Evolutionary conservation across 2,888 invertebrate species (phyloP), one percentile per base, ranked within the genome.

Genomic region (Xylota sylvarum): DNA sequence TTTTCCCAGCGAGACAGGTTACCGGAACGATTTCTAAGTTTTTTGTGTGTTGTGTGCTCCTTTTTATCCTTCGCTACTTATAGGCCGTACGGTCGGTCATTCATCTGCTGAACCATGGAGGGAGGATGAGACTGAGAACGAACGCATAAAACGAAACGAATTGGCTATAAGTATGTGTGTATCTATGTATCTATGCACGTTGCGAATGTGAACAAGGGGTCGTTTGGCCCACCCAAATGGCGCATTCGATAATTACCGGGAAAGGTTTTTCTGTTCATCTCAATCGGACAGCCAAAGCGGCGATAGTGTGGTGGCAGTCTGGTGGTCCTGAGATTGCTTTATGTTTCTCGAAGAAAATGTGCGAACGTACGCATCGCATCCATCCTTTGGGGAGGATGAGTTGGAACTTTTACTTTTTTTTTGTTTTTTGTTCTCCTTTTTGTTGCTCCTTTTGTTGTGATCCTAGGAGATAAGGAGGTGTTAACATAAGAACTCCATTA

Each of bases 401-500:
- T 5, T 48, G 35, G 55, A 62, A 62, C 19, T 30, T 69, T 84
- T n/a, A n/a, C n/a, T n/a, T 64, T 17, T 10, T 46, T 70, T 56
- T 40, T 48, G 27, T 43, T 27, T n/a, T n/a, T n/a, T 17, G 12
- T 58, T 1, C 7, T 40, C 19, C 55, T 40, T 43, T 35, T 17
- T 23, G 23, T 23, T 23, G 23, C n/a, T n/a, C n/a, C n/a, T n/a
- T n/a, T n/a, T 14, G 37, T 17, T 60, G 58, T 27, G 85, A 86
- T 81, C 62, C 77, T 81, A 46, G 60, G 48, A 69, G 86, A 86
- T 86, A 86, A 77, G 73, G 67, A 82, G 77, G 86, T 86, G 86
- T 82, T 86, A 86, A 86, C 86, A 86, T 43, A 86, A 77, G 76
- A 86, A 86, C 82, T 86, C 86, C 86, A 86, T 86, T 86, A 86